Conservation (phyloP, 2,797 vertebrate genomes). For the Spinus olivaceus region DNA sequence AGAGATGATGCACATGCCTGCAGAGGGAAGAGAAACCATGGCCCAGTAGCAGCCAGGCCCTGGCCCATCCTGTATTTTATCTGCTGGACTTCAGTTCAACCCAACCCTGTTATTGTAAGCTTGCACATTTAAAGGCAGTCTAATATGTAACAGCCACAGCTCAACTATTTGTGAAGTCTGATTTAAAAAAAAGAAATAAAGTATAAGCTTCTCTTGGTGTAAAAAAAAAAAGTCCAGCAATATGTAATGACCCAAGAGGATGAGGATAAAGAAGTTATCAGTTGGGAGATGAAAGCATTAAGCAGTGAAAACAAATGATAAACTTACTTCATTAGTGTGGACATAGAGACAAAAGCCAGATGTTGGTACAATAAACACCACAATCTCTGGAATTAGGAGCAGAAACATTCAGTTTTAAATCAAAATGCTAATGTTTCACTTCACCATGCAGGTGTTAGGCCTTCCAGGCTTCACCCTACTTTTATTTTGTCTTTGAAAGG, state of each 20-base stretch:
- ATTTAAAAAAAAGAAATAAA: not conserved
- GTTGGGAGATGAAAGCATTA: not conserved
- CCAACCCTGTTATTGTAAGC: not conserved
- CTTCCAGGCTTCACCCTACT: not conserved
- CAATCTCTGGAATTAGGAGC: not conserved
- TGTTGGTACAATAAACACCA: not conserved
- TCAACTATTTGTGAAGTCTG: not conserved
- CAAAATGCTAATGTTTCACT: not conserved
- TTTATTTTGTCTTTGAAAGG: not conserved
- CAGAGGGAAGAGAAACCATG: not conserved
- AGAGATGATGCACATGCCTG: not conserved
- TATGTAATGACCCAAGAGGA: not conserved
- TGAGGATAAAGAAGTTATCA: not conserved
- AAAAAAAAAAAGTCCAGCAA: not conserved
- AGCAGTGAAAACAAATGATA: not conserved
- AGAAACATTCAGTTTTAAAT: not conserved
- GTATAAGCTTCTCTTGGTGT: not conserved
- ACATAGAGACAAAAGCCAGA: slow-evolving; percentile 38
- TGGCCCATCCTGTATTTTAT: not conserved
- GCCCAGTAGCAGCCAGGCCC: not conserved
- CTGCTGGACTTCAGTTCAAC: not conserved
- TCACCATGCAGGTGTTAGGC: not conserved
- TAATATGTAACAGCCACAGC: not conserved
- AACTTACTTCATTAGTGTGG: not conserved
- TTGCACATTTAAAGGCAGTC: not conserved